phyloP scores from a whole-genome alignment of 2,797 vertebrate species.

The Muscicapa comitata region DNA sequence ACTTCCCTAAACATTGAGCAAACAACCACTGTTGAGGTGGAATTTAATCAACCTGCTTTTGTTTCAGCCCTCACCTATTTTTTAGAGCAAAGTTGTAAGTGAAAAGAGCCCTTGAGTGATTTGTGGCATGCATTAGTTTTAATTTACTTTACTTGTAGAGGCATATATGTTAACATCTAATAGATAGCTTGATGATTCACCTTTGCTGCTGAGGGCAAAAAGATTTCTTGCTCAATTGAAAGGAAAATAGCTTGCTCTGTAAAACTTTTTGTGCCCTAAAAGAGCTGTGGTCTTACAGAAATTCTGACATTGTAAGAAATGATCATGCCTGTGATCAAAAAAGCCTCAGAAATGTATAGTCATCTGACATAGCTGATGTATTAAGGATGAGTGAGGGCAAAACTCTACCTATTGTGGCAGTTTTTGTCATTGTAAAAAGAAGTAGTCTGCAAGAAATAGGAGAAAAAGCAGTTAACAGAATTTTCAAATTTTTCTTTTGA shows the following conservation, averaged over 20 bases:
- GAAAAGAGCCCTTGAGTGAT: not conserved
- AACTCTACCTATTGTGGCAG: not conserved
- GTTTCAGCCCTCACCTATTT: not conserved
- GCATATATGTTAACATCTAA: not conserved
- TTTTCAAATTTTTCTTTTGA: not conserved
- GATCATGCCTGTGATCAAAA: not conserved
- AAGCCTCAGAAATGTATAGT: not conserved
- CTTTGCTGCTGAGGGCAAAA: slow-evolving; percentile 10
- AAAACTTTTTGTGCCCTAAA: not conserved
- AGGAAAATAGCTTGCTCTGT: not conserved
- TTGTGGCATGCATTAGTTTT: not conserved
- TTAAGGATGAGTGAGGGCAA: not conserved
- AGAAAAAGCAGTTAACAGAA: not conserved
- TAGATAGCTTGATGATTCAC: not conserved
- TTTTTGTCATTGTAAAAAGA: not conserved
- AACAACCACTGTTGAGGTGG: not conserved
- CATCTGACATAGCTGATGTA: not conserved
- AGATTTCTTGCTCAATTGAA: not conserved
- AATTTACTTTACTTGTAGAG: not conserved
- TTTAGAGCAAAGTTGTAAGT: not conserved
- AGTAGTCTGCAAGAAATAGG: not conserved
- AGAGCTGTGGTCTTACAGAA: not conserved
- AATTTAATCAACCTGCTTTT: not conserved
- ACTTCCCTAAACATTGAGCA: not conserved
- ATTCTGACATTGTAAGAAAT: not conserved